Evolutionary conservation across 2,888 invertebrate species (phyloP), one percentile per base, ranked within the genome.

Genomic region (Cataglyphis albicans): DNA sequence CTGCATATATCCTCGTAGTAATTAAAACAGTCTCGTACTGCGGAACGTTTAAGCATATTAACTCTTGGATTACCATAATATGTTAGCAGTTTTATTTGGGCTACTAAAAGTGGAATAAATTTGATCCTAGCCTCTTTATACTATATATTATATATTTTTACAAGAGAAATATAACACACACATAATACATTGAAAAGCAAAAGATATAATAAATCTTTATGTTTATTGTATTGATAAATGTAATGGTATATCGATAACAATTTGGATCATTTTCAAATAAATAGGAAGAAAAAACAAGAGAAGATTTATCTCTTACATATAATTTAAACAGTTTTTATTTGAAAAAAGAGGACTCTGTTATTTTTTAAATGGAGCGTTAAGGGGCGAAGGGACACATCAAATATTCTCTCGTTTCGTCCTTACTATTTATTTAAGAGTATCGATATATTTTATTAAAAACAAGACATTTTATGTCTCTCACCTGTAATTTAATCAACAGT

Each of bases 41-140:
- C 21, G 38, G 64, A 48, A n/a, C n/a, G n/a, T 52, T 29, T 15
- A 29, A 32, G 61, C 10, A 15, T 15, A 32, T 63, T 3, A 32
- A 48, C 5, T 63, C 15, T 48, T 32, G 18, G 10, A 5, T 38
- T 18, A 59, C 7, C 48, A 15, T 72, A 41, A 38, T 38, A 55
- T 38, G 5, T 72, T 25, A 18, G n/a, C 32, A n/a, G 52, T n/a
- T 70, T 70, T 68, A 29, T 32, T 64, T 21, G 32, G 7, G 2
- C n/a, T n/a, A 48, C 48, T n/a, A 52, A 70, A 70, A 35, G 35
- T 70, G 3, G 3, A 6, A 35, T 55, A 70, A 35, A 55, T 70
- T 52, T 52, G 0, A 55, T 35, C 4, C 2, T 5, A 55, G 2
- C n/a, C 21, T n/a, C 15, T 70, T 29, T 1, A 7, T n/a, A n/a